These are phyloP conservation scores for Lucifuga dentata DNA, from an alignment of 2,113 vertebrate species.

Conservation along the genomic window DNA sequence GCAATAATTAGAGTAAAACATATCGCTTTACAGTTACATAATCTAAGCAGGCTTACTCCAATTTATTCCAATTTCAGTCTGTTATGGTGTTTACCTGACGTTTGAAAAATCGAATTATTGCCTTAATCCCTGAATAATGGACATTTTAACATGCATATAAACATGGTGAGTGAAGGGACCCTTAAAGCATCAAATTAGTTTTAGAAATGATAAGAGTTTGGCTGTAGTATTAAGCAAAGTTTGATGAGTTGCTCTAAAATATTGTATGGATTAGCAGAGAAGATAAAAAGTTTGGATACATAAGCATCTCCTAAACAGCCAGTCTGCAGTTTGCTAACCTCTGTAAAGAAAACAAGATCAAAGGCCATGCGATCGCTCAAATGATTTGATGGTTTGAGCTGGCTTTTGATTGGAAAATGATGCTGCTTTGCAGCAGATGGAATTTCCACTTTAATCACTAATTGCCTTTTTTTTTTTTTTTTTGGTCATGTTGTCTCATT, in stretches of 20 bases:
- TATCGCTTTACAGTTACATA: too few relatives aligned
- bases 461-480: conserved; percentile 63
- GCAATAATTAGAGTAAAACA: too few relatives aligned
- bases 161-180: conserved; percentile 49
- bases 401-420: conserved; percentile 54
- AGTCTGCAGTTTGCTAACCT: conserved; percentile 48
- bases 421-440: conserved; percentile 48
- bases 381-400: conserved; percentile 34
- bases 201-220: conserved; percentile 58
- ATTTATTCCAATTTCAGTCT: too few relatives aligned
- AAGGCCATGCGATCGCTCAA: conserved; percentile 41
- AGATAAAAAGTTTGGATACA: conserved; percentile 30
- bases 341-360: conserved; percentile 58
- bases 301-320: conserved; percentile 36
- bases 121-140: too few relatives aligned
- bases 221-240: conserved; percentile 34
- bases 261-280: conserved; percentile 42
- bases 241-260: conserved; percentile 62
- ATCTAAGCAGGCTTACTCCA: too few relatives aligned
- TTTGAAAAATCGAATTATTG: too few relatives aligned
- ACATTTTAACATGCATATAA: too few relatives aligned
- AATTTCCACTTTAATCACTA: conserved; percentile 73
- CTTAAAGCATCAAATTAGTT: conserved; percentile 57
- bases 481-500: conserved; percentile 71
- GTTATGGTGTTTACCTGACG: too few relatives aligned